A percentile compares a stretch with the other conserved stretches of the same genome.
These are phyloP conservation scores for Brachyptera putata DNA, from an alignment of 2,888 invertebrate species.

Conservation along the genomic window DNA sequence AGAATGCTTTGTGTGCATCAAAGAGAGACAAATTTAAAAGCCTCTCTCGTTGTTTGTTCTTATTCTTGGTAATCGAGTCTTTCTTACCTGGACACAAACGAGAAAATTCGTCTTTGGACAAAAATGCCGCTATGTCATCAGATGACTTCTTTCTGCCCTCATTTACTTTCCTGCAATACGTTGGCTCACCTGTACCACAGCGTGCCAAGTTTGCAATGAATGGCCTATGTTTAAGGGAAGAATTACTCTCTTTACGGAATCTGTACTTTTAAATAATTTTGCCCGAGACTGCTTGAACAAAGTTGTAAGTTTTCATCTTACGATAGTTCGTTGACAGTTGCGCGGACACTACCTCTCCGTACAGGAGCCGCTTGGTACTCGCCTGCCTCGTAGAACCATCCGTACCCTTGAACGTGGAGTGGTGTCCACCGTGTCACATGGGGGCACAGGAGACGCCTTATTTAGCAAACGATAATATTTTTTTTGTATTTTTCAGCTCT, in stretches of 20 bases:
- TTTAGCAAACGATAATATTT: background rate
- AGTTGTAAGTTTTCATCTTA: no score
- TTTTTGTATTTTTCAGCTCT: background rate
- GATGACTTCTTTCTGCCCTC: background rate
- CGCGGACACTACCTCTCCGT: conserved; percentile 25
- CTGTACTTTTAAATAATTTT: conserved; percentile 25
- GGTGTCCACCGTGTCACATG: no score
- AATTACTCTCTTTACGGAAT: background rate
- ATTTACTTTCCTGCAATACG: background rate
- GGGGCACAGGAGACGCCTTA: no score
- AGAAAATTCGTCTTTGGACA: conserved; percentile 38
- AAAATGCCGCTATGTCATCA: conserved; percentile 32
- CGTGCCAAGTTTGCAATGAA: no score
- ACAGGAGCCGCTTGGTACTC: conserved; percentile 19
- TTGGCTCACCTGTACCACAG: no score
- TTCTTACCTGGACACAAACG: conserved; percentile 37
- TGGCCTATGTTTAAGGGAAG: background rate
- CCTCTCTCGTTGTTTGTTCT: conserved; percentile 36
- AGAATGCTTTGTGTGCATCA: conserved; percentile 37
- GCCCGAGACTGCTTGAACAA: conserved; percentile 24
- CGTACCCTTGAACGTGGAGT: background rate
- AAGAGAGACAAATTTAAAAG: conserved; percentile 35
- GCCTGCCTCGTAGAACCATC: background rate
- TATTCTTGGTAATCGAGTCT: conserved; percentile 36
- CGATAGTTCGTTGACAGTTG: conserved; percentile 29